Base-by-base conservation (phyloP, 2,113 vertebrate genomes). In the Chrysemys picta region DNA sequence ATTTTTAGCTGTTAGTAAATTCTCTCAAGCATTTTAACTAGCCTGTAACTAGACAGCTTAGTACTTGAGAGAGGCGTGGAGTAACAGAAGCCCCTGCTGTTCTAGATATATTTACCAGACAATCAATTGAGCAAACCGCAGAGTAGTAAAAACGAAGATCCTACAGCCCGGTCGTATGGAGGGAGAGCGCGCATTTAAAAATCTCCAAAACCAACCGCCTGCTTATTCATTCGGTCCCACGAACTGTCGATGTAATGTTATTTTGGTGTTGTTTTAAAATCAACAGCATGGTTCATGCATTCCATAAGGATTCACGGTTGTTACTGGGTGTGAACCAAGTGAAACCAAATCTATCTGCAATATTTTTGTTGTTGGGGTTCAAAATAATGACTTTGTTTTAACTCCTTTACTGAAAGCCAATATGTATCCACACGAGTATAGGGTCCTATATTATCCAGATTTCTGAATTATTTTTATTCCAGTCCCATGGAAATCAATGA, bases 1-100 rank as follows among this genome's bases (percentile, higher is more conserved):
- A 88, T 88, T 27, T 17, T 97, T 96, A 95, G 94, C 65, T n/a
- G 35, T 79, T n/a, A 91, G 93, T 87, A 95, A 95, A 87, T 80
- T 47, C 91, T 90, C 95, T 97, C 89, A 47, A 84, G n/a, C 10
- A 93, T n/a, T 9, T 76, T 92, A n/a, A 49, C 31, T 42, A 89
- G 89, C 4, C 85, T 89, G 91, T 82, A 96, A 95, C 4, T 85
- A 82, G 84, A 94, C 96, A 91, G 86, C 54, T 93, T 80, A 72
- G 80, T 93, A 49, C 42, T 29, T 47, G 27, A 89, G 69, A 69
- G 56, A 59, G 38, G 29, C 4, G n/a, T 38, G 80, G 50, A 72
- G 88, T 47, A 88, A 87, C 89, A 31, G 79, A 31, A 56, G 0
- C 25, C 53, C 7, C 25, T 29, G 25, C 42, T 78, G 75, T 27